phyloP scores from a whole-genome alignment of 1,140 invertebrate species.

The Campoletis sonorensis region DNA sequence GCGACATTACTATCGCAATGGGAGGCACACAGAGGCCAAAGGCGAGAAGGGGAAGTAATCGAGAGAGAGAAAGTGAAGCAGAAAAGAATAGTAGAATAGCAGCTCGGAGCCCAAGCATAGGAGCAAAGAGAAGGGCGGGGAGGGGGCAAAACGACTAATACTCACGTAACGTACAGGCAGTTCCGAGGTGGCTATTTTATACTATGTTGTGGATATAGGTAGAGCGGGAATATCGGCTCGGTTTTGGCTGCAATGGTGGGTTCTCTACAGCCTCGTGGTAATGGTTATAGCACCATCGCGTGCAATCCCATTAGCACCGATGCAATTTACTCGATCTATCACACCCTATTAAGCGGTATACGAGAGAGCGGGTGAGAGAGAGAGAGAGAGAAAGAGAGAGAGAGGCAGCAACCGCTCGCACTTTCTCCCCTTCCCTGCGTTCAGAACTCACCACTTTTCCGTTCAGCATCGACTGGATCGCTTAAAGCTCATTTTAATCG shows the following conservation, averaged over 20 bases:
- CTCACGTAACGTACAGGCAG: slow-evolving; percentile 14
- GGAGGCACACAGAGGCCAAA: not conserved
- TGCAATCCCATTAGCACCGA: slow-evolving; percentile 77
- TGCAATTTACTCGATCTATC: slow-evolving; percentile 77
- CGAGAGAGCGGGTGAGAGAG: not conserved
- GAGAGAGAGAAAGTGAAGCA: not conserved
- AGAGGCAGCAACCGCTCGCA: slow-evolving; percentile 38
- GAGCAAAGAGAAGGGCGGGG: not conserved
- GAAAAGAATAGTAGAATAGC: slow-evolving; percentile 10
- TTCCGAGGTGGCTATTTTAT: not conserved
- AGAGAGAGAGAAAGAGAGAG: too few species aligned
- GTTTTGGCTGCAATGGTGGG: slow-evolving; percentile 56
- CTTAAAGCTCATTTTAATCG: slow-evolving; percentile 75
- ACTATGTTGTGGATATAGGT: not conserved
- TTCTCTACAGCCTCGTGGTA: slow-evolving; percentile 69
- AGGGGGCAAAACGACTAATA: slow-evolving; percentile 22
- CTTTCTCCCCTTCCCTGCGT: slow-evolving; percentile 67
- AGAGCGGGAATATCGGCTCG: slow-evolving; percentile 57
- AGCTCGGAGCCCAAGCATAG: slow-evolving; percentile 14
- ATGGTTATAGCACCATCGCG: slow-evolving; percentile 76
- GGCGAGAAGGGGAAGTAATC: not conserved
- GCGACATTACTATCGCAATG: slow-evolving; percentile 4
- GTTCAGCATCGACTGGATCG: slow-evolving; percentile 63
- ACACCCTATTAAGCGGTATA: slow-evolving; percentile 76
- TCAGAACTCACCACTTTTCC: slow-evolving; percentile 40